These are phyloP conservation scores for Phrynocephalus versicolor DNA, from an alignment of 2,113 vertebrate genomes.

Conservation along the genomic window DNA sequence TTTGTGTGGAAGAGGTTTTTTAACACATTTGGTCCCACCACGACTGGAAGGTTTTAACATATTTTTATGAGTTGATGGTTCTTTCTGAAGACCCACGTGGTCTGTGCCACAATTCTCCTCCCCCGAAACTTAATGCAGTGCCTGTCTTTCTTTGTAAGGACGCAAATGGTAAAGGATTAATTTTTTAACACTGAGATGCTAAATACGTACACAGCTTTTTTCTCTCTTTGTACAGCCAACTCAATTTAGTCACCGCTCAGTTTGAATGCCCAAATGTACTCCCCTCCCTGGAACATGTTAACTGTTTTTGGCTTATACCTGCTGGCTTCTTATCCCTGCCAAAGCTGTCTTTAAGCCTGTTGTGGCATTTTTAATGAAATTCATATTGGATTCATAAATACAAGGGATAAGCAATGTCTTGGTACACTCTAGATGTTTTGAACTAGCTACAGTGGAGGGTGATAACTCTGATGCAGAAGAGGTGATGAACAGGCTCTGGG, in stretches of 20 bases:
- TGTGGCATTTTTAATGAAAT: neutral
- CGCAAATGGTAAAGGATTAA: slow-evolving; percentile 24
- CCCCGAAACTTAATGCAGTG: neutral
- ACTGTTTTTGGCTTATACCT: neutral
- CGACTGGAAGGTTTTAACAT: neutral
- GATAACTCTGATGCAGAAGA: too few relatives aligned
- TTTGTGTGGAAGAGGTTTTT: slow-evolving; percentile 12
- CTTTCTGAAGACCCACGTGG: slow-evolving; percentile 24
- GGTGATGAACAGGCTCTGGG: too few relatives aligned
- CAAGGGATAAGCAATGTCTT: too few relatives aligned
- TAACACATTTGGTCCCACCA: slow-evolving; percentile 7
- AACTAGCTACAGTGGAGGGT: too few relatives aligned
- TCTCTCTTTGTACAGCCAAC: slow-evolving; percentile 35
- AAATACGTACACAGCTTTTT: slow-evolving; percentile 18
- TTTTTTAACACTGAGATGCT: slow-evolving; percentile 6
- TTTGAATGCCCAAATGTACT: neutral
- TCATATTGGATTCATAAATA: neutral
- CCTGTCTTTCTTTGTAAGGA: slow-evolving; percentile 15
- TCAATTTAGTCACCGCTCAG: neutral
- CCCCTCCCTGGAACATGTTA: neutral
- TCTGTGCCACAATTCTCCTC: neutral
- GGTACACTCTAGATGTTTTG: too few relatives aligned
- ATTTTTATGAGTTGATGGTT: neutral
- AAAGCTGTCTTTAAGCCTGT: neutral
- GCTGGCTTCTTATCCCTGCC: neutral